Evolutionary conservation across 2,888 invertebrate species (phyloP).

Genomic region (Anthrax anthrax): DNA sequence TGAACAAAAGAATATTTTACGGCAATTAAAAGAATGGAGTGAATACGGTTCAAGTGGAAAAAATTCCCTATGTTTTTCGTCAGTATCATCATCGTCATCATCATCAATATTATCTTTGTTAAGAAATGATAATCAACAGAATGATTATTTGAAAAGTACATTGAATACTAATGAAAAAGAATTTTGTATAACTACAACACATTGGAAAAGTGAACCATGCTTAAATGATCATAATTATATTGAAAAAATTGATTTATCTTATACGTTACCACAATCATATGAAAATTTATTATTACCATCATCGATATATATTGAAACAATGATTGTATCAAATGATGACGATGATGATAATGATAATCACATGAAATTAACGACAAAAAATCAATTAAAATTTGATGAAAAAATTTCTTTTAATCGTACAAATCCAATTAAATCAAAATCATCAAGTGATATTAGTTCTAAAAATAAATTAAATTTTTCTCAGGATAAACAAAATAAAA

Average conservation of each 20-base stretch:
- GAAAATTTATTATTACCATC: background rate
- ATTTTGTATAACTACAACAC: background rate
- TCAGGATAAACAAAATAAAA: too few species aligned
- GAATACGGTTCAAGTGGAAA: slow-evolving; percentile 26
- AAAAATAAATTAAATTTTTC: too few species aligned
- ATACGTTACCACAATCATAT: background rate
- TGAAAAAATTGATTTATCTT: background rate
- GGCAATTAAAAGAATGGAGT: slow-evolving; percentile 33
- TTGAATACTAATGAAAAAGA: background rate
- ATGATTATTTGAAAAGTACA: too few species aligned
- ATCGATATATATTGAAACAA: background rate
- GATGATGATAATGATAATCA: too few species aligned
- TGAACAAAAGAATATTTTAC: slow-evolving; percentile 25
- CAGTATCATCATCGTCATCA: background rate
- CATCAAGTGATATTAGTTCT: too few species aligned
- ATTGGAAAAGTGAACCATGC: slow-evolving; percentile 9
- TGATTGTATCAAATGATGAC: background rate
- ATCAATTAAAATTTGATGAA: background rate
- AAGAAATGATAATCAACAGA: background rate
- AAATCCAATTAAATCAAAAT: background rate
- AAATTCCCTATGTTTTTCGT: too few species aligned
- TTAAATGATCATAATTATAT: slow-evolving; percentile 2
- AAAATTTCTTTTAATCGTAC: background rate
- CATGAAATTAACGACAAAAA: background rate
- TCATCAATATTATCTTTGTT: slow-evolving; percentile 4